Evolutionary conservation across 2,888 invertebrate genomes (phyloP), one percentile per base, ranked within the genome.

Genomic region (Caenorhabditis plicata): DNA sequence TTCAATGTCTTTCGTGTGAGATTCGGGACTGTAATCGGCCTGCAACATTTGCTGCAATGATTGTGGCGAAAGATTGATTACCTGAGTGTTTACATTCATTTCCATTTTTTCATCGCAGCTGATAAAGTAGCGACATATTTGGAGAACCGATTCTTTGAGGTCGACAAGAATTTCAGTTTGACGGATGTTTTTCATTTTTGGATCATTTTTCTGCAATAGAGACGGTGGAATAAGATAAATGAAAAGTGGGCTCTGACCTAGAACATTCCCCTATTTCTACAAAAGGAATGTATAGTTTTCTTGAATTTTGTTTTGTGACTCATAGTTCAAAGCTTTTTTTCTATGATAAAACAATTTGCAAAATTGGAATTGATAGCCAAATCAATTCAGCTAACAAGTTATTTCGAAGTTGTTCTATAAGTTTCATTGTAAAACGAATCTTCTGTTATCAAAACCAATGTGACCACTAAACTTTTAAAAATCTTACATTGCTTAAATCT

Each of bases 131-230:
- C 94, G 86, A 20, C 92, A 91, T 62, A 90, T 88, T 84, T 91
- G 94, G 48, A 94, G 85, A 73, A 96, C 92, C 26, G 94, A 91
- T 84, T 98, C 95, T 71, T 95, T 87, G 46, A 98, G 85, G 84
- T 96, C 95, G n/a, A 98, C 94, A 68, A 98, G 85, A 78, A 96
- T 89, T 85, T 98, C 96, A 74, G 98, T 98, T 85, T 96, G 96
- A 63, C 90, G 88, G 45, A 98, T 91, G 85, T 98, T 98, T 83
- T 98, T 98, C 60, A 90, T 91, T 81, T 76, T 77, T n/a, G 76
- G 78, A 26, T 75, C 71, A 7, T 68, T 71, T 8, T 57, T 66
- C 8, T 38, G 20, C 68, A 71, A 36, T 40, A 67, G 52, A 20
- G 17, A n/a, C 11, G n/a, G 3, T 36, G 4, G 13, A 22, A 20